Evolutionary conservation across 1,140 invertebrate species (phyloP).

Genomic region (Paracyclopina nana): DNA sequence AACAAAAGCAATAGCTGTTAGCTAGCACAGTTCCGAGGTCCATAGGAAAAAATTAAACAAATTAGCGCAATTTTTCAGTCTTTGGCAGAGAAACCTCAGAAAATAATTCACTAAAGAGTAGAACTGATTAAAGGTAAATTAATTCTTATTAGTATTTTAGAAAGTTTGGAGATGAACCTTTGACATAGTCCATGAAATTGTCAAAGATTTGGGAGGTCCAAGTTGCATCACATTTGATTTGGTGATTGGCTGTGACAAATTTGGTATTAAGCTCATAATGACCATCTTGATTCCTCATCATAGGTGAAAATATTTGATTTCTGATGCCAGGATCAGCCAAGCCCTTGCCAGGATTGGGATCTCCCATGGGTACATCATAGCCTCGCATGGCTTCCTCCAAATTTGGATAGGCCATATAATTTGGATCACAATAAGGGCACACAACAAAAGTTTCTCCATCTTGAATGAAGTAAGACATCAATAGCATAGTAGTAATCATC

Average conservation of each 20-base stretch:
- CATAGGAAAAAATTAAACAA: too few species aligned
- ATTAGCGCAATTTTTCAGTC: too few species aligned
- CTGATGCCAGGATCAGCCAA: conserved; percentile 3
- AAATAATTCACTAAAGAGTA: too few species aligned
- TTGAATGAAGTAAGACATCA: too few species aligned
- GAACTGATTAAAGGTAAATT: too few species aligned
- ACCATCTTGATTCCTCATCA: neutral
- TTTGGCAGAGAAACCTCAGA: too few species aligned
- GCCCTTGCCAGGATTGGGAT: conserved; percentile 3
- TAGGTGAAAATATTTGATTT: conserved; percentile 1
- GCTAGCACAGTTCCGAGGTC: too few species aligned
- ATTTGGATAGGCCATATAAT: conserved; percentile 8
- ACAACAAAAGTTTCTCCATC: conserved; percentile 5
- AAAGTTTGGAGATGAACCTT: too few species aligned
- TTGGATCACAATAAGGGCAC: conserved; percentile 12
- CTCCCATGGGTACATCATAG: conserved; percentile 9
- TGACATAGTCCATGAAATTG: neutral
- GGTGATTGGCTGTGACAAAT: neutral
- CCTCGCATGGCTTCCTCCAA: conserved; percentile 6
- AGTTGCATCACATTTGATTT: conserved; percentile 5
- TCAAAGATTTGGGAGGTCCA: conserved; percentile 5
- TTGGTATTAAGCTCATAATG: neutral
- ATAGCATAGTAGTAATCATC: too few species aligned
- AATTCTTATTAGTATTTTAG: too few species aligned
- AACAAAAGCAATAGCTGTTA: too few species aligned